Evolutionary conservation across 2,888 invertebrate genomes (phyloP), one percentile per base, ranked within the genome.

Genomic region (Eupithecia subfuscata): DNA sequence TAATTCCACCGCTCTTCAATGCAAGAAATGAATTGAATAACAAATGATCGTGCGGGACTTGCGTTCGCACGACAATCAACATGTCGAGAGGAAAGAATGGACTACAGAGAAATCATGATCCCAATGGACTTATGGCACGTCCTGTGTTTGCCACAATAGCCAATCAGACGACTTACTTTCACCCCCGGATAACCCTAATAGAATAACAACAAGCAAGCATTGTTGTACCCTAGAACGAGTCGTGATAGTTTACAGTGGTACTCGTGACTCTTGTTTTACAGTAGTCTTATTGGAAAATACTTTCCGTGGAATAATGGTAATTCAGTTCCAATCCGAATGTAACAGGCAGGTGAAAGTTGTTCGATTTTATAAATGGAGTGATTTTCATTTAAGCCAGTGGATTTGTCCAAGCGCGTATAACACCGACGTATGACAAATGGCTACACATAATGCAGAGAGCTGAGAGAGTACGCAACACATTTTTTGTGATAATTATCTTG

Each of bases 161-260:
- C 91, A 92, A 93, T 92, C 93, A 92, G 88, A 84, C 86, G 86
- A 81, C 82, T 86, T 89, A 92, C 94, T 94, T 94, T 94, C 93
- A 92, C 92, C 90, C 91, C 88, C 85, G 85, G 88, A 88, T 87
- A 89, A 88, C 88, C 88, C 89, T 92, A 92, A 93, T 90, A 89
- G 89, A 91, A 91, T 91, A 91, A 92, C 90, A 90, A 90, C 87
- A 85, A 87, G 90, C 87, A 85, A 87, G 90, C 86, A 92, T 93
- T 92, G 91, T 93, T 91, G 91, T 93, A 90, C 85, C 86, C 88
- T 82, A 86, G 87, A 88, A 85, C 83, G 82, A 90, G 85, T 93
- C 93, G 94, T 94, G 94, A 93, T 92, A 90, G 90, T 90, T 89
- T 90, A 89, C 88, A 89, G 89, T 86, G 88, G 91, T 90, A 88